Evolutionary conservation across 2,113 vertebrate genomes (phyloP).

Genomic region (Eclectus roratus): DNA sequence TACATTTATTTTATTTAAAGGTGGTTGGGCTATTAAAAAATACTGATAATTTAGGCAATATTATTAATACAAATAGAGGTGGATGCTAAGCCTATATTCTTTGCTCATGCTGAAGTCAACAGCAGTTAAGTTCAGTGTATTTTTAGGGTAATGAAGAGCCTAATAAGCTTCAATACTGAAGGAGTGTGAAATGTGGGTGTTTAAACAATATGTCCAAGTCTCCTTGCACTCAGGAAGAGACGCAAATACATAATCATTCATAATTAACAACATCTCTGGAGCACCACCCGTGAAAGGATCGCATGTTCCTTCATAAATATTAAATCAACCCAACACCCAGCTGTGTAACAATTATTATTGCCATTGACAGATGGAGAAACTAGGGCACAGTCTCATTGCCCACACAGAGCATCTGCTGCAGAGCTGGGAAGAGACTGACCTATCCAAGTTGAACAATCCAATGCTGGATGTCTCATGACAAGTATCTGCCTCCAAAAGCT

Average conservation of each 20-base stretch:
- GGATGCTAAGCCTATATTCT: background rate
- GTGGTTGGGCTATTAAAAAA: background rate
- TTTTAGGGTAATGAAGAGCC: background rate
- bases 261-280: background rate
- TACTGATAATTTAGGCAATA: background rate
- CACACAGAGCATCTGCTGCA: conserved; percentile 34
- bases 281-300: background rate
- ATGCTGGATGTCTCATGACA: background rate
- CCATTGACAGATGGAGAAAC: conserved; percentile 41
- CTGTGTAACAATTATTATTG: background rate
- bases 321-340: background rate
- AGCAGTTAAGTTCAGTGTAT: background rate
- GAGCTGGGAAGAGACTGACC: background rate
- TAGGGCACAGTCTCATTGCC: conserved; percentile 11
- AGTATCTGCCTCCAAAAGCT: background rate
- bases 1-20: background rate
- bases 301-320: conserved; percentile 28
- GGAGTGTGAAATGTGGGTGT: background rate
- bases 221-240: background rate
- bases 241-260: background rate
- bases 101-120: background rate
- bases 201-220: background rate
- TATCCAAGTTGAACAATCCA: background rate
- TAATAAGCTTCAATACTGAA: background rate
- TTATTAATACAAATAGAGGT: background rate